Evolutionary conservation across 2,888 invertebrate species (phyloP).

Genomic region (Phrixothrix hirtus): DNA sequence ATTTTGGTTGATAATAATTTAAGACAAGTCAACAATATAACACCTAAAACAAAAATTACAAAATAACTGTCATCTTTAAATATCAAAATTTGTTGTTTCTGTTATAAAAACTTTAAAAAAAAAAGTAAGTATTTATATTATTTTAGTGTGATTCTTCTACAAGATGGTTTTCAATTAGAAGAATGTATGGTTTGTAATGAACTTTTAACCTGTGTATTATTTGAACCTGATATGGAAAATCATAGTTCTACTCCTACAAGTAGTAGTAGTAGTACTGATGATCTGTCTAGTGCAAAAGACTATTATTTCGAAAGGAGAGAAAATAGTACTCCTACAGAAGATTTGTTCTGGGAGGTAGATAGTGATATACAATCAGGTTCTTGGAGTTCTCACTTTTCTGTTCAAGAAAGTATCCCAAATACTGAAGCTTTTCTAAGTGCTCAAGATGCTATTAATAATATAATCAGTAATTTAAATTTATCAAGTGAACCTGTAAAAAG

Average conservation of each 20-base stretch:
- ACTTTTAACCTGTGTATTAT: slow-evolving; percentile 45
- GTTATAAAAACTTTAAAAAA: slow-evolving; percentile 5
- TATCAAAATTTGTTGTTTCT: slow-evolving; percentile 28
- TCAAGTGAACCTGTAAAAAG: background rate
- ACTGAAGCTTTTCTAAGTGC: background rate
- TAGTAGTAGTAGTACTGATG: background rate
- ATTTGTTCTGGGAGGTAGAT: slow-evolving; percentile 11
- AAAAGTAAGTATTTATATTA: slow-evolving; percentile 8
- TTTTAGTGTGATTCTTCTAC: slow-evolving; percentile 43
- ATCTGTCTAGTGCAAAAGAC: background rate
- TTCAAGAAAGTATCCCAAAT: background rate
- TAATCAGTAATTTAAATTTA: slow-evolving; percentile 1
- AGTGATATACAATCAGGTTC: background rate
- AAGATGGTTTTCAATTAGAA: slow-evolving; percentile 45
- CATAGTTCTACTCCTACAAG: slow-evolving; percentile 28
- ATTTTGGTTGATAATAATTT: background rate
- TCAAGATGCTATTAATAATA: background rate
- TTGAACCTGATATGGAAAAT: slow-evolving; percentile 43
- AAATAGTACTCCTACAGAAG: background rate
- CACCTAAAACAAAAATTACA: too few relatives aligned
- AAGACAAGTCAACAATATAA: background rate
- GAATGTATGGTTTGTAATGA: slow-evolving; percentile 44
- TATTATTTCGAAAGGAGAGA: slow-evolving; percentile 2
- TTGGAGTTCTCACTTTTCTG: background rate
- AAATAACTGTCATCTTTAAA: slow-evolving; percentile 6